Evolutionary conservation across 2,888 invertebrate genomes (phyloP), one percentile per base, ranked within the genome.

Genomic region (Drosophila macrospina): DNA sequence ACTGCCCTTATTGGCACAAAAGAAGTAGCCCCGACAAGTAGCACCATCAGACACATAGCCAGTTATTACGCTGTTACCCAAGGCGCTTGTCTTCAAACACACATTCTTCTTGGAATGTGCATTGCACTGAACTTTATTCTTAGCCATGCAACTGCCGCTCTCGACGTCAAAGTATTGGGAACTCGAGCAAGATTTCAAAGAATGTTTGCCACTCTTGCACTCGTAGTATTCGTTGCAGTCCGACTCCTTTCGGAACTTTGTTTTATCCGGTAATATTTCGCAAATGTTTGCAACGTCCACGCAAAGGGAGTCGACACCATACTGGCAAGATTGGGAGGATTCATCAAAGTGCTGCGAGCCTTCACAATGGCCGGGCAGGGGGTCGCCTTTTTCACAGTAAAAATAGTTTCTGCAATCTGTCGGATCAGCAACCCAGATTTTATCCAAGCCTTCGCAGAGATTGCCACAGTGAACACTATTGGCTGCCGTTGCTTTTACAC

Each of bases 21-120:
- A 54, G 50, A 87, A 91, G 56, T 83, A 91, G 0, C 91, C 92
- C 4, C 91, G 89, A 30, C 92, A 91, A 8, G 89, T 87, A 2
- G 78, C 86, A 0, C 16, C 13, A 57, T 91, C 91, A 2, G 80
- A 0, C 7, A 67, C 63, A n/a, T 20, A 78, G 2, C 76, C 74
- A 0, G 20, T 52, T 6, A 57, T 41, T 0, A 75, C 47, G 5
- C 42, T 45, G 4, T 11, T 15, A n/a, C 34, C 6, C 10, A 36
- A 24, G 5, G 30, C 47, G 4, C 24, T n/a, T 13, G 42, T 16
- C 5, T 59, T 6, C 47, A 37, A 15, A 8, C 92, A 91, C 0
- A 79, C 47, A 4, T 59, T 30, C 1, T 15, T 13, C 6, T 80
- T 66, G 3, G 90, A 78, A 59, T 91, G 91, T 2, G 82, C 71